phyloP scores from a whole-genome alignment of 2,797 vertebrate species.

The Peromyscus aztecus region DNA sequence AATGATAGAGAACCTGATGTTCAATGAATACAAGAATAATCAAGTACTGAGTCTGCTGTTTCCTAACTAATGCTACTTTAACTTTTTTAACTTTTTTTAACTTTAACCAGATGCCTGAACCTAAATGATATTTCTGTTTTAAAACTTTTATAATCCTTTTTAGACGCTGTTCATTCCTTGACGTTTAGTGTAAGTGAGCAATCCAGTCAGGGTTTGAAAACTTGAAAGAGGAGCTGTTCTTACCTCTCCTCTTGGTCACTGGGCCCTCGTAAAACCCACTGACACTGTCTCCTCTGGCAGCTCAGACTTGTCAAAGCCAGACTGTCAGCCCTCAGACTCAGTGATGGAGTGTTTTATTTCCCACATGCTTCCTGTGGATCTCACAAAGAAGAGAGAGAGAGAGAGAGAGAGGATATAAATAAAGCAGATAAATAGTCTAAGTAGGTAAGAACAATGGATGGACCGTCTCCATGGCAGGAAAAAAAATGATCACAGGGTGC shows the following conservation, averaged over 20 bases:
- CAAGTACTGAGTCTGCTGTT: slow-evolving; percentile 19
- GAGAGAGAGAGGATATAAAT: not conserved
- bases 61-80: slow-evolving; percentile 35
- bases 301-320: not conserved
- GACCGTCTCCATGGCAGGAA: not conserved
- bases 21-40: slow-evolving; percentile 10
- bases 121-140: slow-evolving; percentile 42
- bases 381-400: not conserved
- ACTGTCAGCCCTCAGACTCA: not conserved
- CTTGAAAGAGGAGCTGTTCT: not conserved
- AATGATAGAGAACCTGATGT: not conserved
- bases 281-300: not conserved
- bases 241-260: not conserved
- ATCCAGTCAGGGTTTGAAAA: not conserved
- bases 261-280: not conserved
- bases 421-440: slow-evolving; percentile 45
- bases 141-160: slow-evolving; percentile 24
- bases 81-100: not conserved
- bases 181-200: slow-evolving; percentile 46
- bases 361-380: not conserved
- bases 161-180: not conserved
- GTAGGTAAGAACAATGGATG: slow-evolving; percentile 1
- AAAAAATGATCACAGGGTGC: not conserved
- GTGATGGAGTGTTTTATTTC: slow-evolving; percentile 28
- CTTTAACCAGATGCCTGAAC: slow-evolving; percentile 33